Evolutionary conservation across 2,888 invertebrate genomes (phyloP), one percentile per base, ranked within the genome.

Genomic region (Elaeidobius kamerunicus): DNA sequence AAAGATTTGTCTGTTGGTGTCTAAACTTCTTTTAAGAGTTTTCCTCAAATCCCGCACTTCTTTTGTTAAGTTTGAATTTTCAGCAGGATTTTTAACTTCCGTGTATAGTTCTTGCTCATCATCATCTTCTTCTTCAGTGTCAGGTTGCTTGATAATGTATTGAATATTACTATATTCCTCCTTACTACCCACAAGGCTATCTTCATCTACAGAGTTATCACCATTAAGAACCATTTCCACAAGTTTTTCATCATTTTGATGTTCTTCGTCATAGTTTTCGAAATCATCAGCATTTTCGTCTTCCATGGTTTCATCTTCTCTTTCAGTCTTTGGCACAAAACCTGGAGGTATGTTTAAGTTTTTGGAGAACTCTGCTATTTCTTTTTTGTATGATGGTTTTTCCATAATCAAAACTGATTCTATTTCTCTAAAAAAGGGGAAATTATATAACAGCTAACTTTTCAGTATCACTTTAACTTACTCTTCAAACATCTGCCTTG

Each of bases 291-390:
- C 16, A 4, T 43, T 35, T 20, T 7, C 6, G 9, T 30, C 30
- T 11, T n/a, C 3, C 19, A 43, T 0, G 14, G 9, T 2, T 36
- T 7, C 17, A 30, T 18, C 12, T 2, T 30, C 44, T 9, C 20
- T 20, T 11, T 44, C 44, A n/a, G 7, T n/a, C 16, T 44, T 34
- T 30, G 9, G 5, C 2, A 17, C 5, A 42, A 36, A 49, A 2
- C 49, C 49, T 11, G 49, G 49, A 18, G 49, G 49, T 9, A 49
- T n/a, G 27, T 49, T 49, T 35, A 49, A 12, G 17, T 42, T 42
- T 1, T 16, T 20, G 1, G 19, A 14, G 9, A 17, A 7, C 34
- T 18, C 19, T 2, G 38, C 38, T 12, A 30, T 11, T 28, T 46
- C 46, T 30, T 27, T 28, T 23, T 30, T 38, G n/a, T 38, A 30